Percentiles rank a stretch among this genome's conserved stretches.
Evolutionary conservation across 2,888 invertebrate genomes (phyloP).

Genomic region (Rotaria sp.): DNA sequence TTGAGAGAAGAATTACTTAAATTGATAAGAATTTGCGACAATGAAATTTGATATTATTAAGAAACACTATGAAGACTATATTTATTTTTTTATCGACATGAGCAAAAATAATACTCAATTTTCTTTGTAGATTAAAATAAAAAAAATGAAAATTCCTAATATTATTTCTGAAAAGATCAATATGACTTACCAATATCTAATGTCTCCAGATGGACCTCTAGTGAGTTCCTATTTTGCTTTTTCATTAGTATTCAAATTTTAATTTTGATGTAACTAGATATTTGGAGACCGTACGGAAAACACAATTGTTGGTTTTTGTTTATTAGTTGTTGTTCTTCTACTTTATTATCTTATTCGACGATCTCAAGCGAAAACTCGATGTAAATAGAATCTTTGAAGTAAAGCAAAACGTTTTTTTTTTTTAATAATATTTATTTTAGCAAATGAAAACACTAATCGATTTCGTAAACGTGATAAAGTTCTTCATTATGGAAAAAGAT

Average conservation of each 20-base stretch:
- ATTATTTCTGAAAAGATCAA: not conserved
- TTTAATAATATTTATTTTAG: not conserved
- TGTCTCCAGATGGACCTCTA: not conserved
- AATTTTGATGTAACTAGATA: not conserved
- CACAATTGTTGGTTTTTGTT: conserved; percentile 25
- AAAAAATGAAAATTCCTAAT: not conserved
- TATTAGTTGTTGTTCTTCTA: not conserved
- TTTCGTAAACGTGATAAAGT: conserved; percentile 40
- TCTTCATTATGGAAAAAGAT: conserved; percentile 37
- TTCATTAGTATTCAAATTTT: not conserved
- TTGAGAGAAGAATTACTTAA: no score
- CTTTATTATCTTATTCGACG: conserved; percentile 24
- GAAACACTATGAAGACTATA: no score
- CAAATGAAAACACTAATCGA: not conserved
- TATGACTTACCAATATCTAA: not conserved
- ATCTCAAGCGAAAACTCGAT: not conserved
- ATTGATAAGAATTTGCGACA: no score
- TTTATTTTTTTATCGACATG: no score
- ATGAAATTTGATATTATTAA: no score
- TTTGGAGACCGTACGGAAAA: not conserved
- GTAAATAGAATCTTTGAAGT: not conserved
- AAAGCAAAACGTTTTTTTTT: no score
- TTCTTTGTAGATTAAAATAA: not conserved
- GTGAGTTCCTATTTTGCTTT: not conserved
- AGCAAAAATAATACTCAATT: not conserved